Percentiles rank a stretch among this genome's conserved stretches.
phyloP scores from a whole-genome alignment of 1,140 invertebrate genomes.

The Drosophila triauraria region DNA sequence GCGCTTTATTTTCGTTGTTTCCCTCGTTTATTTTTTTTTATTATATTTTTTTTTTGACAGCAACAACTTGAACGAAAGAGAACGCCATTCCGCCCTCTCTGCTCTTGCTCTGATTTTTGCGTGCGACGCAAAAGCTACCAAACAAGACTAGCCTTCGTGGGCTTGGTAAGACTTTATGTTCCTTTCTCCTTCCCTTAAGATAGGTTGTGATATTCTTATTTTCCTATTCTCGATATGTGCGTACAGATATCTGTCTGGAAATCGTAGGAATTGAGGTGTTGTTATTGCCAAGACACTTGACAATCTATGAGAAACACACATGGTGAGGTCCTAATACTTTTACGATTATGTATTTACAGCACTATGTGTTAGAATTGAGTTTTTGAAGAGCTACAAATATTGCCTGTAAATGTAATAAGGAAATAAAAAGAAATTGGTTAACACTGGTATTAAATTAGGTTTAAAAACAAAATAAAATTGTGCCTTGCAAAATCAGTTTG shows the following conservation, averaged over 20 bases:
- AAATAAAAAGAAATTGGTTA: no score
- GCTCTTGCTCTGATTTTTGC: slow-evolving; percentile 27
- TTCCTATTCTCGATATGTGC: neutral
- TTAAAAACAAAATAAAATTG: neutral
- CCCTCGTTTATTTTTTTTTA: slow-evolving; percentile 32
- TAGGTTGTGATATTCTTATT: slow-evolving; percentile 7
- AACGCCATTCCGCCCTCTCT: slow-evolving; percentile 30
- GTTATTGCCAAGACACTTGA: neutral
- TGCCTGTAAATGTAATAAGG: neutral
- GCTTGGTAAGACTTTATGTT: neutral
- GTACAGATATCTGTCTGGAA: neutral
- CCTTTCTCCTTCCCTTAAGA: neutral
- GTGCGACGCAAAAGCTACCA: slow-evolving; percentile 48
- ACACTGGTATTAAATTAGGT: no score
- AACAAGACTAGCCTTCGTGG: slow-evolving; percentile 16
- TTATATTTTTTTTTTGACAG: slow-evolving; percentile 25
- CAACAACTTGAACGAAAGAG: slow-evolving; percentile 34
- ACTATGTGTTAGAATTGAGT: neutral
- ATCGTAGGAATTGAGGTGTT: slow-evolving; percentile 1
- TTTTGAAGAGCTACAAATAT: no score
- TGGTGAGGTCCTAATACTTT: slow-evolving; percentile 2
- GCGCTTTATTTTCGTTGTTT: slow-evolving; percentile 47
- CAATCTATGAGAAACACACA: neutral
- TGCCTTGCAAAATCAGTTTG: neutral
- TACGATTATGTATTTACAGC: slow-evolving; percentile 8